Base-by-base conservation (phyloP, 2,797 vertebrate species). In the Mus spretus region DNA sequence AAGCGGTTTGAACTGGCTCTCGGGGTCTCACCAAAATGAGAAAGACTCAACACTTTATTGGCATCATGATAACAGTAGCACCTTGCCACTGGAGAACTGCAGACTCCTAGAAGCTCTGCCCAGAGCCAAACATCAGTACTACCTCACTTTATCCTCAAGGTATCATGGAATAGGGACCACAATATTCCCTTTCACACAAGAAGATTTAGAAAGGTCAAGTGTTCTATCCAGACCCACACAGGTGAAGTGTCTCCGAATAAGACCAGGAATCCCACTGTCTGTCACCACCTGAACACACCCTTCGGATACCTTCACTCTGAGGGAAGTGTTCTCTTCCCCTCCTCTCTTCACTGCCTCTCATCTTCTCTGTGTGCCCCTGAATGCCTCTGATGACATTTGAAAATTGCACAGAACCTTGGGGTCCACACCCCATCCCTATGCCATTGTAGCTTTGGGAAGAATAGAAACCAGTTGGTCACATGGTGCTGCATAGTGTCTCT, bases 121-220 rank as follows among this genome's bases (percentile, higher is more conserved):
- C 77, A 65, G 26, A 83, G 63, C 3, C 61, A 87, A 67, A 44
- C 24, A 8, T 34, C 74, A 79, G 20, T 74, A 34, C 24, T 22
- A 37, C 28, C 61, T 91, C 63, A 26, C 57, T 93, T 80, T 61
- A 61, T 53, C 53, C 47, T 83, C 75, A 50, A 13, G 50, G 61
- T 44, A 20, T 19, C 34, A 0, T 6, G 22, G 12, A 6, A 8
- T 37, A 19, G 63, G 31, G 11, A 34, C 28, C 44, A 2, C 53
- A 10, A 8, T 20, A 85, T 34, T 85, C 28, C 40, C 31, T 9
- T 24, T 53, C 74, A 59, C 47, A 72, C 63, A 72, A 77, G 34
- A 77, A 88, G 20, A 31, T 20, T 84, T 87, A 85, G 90, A 91
- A 83, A 89, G 57, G 40, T 50, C 94, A 84, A 83, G 59, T 15